Conservation (phyloP, 2,113 vertebrate species). For the Manacus vitellinus region DNA sequence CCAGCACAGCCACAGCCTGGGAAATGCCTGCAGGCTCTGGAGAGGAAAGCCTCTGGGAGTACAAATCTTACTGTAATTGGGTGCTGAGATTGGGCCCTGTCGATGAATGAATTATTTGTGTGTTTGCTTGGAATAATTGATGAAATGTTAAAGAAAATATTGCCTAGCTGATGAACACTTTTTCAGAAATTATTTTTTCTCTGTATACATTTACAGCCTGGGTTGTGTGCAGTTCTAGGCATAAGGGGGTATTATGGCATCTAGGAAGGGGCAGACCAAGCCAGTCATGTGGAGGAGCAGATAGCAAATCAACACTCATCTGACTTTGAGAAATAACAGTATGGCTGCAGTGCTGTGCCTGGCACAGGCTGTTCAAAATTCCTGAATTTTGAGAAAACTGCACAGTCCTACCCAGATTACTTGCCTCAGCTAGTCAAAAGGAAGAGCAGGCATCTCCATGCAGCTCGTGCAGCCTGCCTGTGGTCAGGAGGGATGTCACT, state of each 20-base stretch:
- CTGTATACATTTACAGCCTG: neutral
- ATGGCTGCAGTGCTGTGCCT: neutral
- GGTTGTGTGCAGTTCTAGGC: neutral
- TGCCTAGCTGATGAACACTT: neutral
- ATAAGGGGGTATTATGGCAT: rapidly evolving
- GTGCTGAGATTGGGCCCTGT: neutral
- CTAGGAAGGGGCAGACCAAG: neutral
- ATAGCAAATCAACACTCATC: neutral
- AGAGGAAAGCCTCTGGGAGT: neutral
- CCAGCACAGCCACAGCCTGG: neutral
- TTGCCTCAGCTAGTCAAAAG: neutral
- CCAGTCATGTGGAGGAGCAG: neutral
- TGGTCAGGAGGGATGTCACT: neutral
- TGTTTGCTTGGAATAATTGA: slow-evolving; percentile 2
- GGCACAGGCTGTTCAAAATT: neutral
- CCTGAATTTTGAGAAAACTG: neutral
- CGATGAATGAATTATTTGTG: neutral
- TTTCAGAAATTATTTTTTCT: neutral
- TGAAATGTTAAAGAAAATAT: neutral
- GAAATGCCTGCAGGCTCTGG: neutral
- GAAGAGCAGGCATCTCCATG: rapidly evolving
- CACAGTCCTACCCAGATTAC: neutral
- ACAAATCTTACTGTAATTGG: neutral
- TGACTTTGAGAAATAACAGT: neutral
- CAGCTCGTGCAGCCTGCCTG: neutral